Base-by-base conservation (phyloP, 2,113 vertebrate genomes). In the Seriola dumerili region DNA sequence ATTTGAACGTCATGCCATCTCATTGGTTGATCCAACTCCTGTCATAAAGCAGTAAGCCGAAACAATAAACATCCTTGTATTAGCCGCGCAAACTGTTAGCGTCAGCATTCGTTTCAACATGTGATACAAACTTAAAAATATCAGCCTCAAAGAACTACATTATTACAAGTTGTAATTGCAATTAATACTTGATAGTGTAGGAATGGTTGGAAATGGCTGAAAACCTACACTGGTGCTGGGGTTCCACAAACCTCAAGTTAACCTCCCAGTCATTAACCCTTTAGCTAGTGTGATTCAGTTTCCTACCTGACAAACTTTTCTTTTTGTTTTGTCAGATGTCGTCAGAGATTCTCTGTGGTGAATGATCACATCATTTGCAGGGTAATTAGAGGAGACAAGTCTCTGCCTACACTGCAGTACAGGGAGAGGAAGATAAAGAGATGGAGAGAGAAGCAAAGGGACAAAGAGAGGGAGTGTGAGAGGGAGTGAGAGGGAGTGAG, bases 321-420 rank as follows among this genome's bases (percentile, higher is more conserved):
- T 63, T 73, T 79, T 80, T 81, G 78, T 88, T 89, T 83, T 90
- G 91, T 88, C 91, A 91, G 72, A 85, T 85, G 87, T 89, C 90
- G 85, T 64, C 71, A 76, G 87, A 78, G 80, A 87, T 87, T 87
- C 68, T 90, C 72, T 64, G 84, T 78, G 68, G 82, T 78, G 85
- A 93, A 85, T 84, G 88, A 92, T 92, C 85, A 78, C 80, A 88
- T 91, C 79, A 73, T 87, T 87, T 85, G 82, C 86, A 84, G 19
- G 72, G 72, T 91, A 92, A 93, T 91, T 77, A 91, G 83, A 91
- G 74, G 86, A 90, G 93, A 93, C 91, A 91, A 88, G 85, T 74
- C 88, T 69, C 83, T 84, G 89, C 85, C 83, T 85, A 84, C 80
- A 87, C 85, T 85, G 91, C 83, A 83, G 87, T 46, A 42, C 57